Percentiles rank a stretch among this genome's conserved stretches.
Conservation (phyloP, 1,140 invertebrate genomes). For the Neelides sp. region DNA sequence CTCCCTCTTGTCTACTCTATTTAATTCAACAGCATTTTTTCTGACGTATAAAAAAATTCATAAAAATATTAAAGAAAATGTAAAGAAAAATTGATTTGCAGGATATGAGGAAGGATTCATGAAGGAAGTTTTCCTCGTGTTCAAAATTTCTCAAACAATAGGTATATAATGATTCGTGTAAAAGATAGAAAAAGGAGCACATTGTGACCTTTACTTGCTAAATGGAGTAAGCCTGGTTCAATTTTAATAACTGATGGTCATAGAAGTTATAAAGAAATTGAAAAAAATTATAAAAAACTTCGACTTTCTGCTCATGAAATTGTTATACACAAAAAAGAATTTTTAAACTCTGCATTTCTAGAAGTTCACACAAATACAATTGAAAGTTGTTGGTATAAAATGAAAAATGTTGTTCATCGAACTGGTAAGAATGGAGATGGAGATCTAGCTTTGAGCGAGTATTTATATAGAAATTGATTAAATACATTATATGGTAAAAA, state of each 20-base stretch:
- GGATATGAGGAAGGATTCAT: no score
- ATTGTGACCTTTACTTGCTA: neutral
- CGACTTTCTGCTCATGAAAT: neutral
- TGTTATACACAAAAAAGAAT: neutral
- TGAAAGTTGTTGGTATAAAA: neutral
- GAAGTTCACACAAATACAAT: neutral
- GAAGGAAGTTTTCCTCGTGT: no score
- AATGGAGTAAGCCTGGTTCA: neutral
- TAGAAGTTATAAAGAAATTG: neutral
- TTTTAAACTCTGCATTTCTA: neutral
- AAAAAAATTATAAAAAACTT: no score
- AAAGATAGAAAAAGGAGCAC: neutral
- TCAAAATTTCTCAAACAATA: no score
- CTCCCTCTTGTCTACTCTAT: no score
- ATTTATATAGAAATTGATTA: no score
- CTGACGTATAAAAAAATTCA: no score
- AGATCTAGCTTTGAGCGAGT: no score
- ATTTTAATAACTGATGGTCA: conserved; percentile 1
- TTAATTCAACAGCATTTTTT: no score
- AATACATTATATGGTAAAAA: no score
- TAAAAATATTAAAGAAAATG: no score
- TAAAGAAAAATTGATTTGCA: no score
- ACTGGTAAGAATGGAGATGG: neutral
- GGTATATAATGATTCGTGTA: neutral
- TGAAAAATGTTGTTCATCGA: neutral